Conservation (phyloP, 1,140 invertebrate species). For the Plodia interpunctella region DNA sequence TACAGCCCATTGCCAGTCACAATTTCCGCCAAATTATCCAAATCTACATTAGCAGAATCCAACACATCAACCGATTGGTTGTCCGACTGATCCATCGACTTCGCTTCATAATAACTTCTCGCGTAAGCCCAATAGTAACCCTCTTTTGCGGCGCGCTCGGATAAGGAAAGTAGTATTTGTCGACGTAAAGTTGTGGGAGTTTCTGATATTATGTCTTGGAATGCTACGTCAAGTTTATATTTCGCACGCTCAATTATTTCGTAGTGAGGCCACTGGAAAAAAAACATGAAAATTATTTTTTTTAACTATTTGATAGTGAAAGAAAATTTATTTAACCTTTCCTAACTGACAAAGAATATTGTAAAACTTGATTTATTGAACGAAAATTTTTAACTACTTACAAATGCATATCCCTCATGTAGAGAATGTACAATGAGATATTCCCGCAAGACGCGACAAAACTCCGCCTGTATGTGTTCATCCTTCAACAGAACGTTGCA, state of each 20-base stretch:
- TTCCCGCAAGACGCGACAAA: conserved; percentile 31
- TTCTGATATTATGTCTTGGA: conserved; percentile 26
- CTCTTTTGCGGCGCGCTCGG: conserved; percentile 15
- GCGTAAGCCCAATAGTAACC: conserved; percentile 54
- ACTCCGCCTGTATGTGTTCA: conserved; percentile 26
- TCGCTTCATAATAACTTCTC: conserved; percentile 8
- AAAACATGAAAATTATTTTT: too few relatives aligned
- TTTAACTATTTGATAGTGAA: too few relatives aligned
- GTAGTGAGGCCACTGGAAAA: conserved; percentile 45
- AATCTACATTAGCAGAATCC: background rate
- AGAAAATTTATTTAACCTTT: too few relatives aligned
- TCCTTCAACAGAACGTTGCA: conserved; percentile 21
- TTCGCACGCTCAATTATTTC: conserved; percentile 29
- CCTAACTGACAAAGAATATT: too few relatives aligned
- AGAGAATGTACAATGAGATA: conserved; percentile 32
- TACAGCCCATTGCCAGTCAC: conserved; percentile 39
- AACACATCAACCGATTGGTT: background rate
- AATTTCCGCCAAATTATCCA: conserved; percentile 22
- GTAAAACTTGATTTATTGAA: background rate
- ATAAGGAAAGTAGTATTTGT: background rate
- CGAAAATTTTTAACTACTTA: conserved; percentile 29
- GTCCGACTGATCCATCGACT: background rate
- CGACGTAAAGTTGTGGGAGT: conserved; percentile 14
- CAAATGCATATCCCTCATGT: conserved; percentile 43
- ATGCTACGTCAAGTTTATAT: conserved; percentile 22